Evolutionary conservation across 2,113 vertebrate species (phyloP), one percentile per base, ranked within the genome.

Genomic region (Spheniscus mendiculus): DNA sequence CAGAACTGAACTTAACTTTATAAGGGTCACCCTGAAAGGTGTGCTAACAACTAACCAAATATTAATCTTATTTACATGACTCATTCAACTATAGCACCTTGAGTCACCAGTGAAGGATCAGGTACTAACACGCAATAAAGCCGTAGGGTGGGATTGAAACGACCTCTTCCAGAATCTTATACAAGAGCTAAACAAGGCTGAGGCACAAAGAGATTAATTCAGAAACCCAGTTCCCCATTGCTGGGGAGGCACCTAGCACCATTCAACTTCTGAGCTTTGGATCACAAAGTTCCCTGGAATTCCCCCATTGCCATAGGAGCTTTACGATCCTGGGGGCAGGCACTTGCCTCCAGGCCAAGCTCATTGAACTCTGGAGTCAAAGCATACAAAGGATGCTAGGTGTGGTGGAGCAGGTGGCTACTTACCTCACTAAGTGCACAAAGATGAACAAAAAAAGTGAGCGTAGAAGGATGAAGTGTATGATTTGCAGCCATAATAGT

Each of bases 11-110:
- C 38, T 61, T 70, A 44, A 61, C 50, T 86, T 90, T 42, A 55
- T 36, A n/a, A 96, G 32, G 53, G 83, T 78, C 69, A 72, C 26
- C 47, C 61, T 87, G 66, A 89, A 89, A 81, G 40, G 12, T 65
- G 22, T 63, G 49, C 66, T 52, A 82, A 78, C 34, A 71, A 73
- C 30, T 78, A 71, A 76, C 15, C 17, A 76, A 91, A 82, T 87
- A 87, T 15, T 87, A 59, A 61, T 76, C 40, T 87, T 69, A 70
- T 70, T 83, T 78, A 69, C 32, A 23, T 49, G 40, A 82, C n/a
- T 95, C 19, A 56, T 53, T 89, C 58, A 89, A 11, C 40, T 42
- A 34, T 14, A 78, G 50, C 23, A 93, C 5, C 38, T 76, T 49
- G 29, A 95, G 55, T 87, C 3, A 3, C 42, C n/a, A 62, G 25